These are phyloP conservation scores for Laothoe populi DNA, from an alignment of 2,888 invertebrate genomes.

Conservation along the genomic window DNA sequence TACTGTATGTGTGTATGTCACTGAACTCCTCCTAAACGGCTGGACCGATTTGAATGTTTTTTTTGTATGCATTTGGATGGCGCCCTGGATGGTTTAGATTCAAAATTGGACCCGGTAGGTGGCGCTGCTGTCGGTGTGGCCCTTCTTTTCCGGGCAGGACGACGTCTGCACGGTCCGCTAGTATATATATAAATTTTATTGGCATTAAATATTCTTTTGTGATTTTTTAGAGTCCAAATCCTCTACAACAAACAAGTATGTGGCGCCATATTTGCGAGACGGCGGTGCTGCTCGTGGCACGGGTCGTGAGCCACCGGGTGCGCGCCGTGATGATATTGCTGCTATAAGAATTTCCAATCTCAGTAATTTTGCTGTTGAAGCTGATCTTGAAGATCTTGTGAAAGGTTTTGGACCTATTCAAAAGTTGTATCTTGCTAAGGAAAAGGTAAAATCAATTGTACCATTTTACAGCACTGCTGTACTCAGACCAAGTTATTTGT, in stretches of 20 bases:
- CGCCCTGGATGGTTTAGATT: no score
- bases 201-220: conserved; percentile 18
- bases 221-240: conserved; percentile 65
- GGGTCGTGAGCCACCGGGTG: conserved; percentile 87
- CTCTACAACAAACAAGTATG: conserved; percentile 88
- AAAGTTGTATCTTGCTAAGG: conserved; percentile 98
- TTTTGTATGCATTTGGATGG: no score
- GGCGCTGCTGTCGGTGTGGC: no score
- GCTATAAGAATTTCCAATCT: conserved; percentile 99
- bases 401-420: conserved; percentile 96
- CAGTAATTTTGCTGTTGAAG: conserved; percentile 97
- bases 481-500: background rate
- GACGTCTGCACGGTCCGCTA: no score
- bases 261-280: conserved; percentile 95
- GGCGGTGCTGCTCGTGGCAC: conserved; percentile 91
- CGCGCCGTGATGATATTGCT: conserved; percentile 92
- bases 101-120: no score
- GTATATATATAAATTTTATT: background rate
- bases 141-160: no score
- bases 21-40: no score
- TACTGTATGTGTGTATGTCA: no score
- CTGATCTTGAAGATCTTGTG: conserved; percentile 97
- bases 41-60: no score
- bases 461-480: background rate
- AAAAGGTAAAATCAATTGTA: conserved; percentile 84